Evolutionary conservation across 2,888 invertebrate species (phyloP).

Genomic region (Hypercompe scribonia): DNA sequence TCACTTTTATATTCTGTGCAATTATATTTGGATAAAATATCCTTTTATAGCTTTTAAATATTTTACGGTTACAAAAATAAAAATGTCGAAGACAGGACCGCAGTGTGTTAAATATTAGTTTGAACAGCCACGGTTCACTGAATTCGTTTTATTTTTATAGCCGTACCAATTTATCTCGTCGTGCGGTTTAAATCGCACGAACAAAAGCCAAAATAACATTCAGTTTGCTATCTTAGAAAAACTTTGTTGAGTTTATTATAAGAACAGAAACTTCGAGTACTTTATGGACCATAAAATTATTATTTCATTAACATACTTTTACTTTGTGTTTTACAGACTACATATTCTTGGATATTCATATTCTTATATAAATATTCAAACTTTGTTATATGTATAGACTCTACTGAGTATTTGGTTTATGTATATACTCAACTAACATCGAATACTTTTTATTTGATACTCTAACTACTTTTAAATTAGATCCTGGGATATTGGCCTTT

Average conservation of each 20-base stretch:
- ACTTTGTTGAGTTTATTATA: background rate
- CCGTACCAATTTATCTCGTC: slow-evolving; percentile 13
- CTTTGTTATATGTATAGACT: background rate
- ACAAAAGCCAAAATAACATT: slow-evolving; percentile 9
- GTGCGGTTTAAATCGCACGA: slow-evolving; percentile 6
- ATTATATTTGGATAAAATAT: slow-evolving; percentile 1
- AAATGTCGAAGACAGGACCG: slow-evolving; percentile 14
- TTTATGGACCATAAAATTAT: slow-evolving; percentile 3
- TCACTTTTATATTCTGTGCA: slow-evolving; percentile 10
- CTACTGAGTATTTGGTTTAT: background rate
- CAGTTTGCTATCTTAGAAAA: background rate
- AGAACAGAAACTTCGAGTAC: background rate
- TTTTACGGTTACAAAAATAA: slow-evolving; percentile 16
- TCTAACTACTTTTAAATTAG: no score
- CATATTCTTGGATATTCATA: background rate
- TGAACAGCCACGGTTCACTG: slow-evolving; percentile 20
- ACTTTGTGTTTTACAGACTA: background rate
- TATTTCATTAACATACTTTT: slow-evolving; percentile 1
- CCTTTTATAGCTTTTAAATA: slow-evolving; percentile 17
- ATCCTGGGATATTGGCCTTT: no score
- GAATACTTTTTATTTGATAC: background rate
- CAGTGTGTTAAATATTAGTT: slow-evolving; percentile 22
- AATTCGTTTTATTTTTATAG: slow-evolving; percentile 21
- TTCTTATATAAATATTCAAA: background rate
- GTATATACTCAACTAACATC: background rate